Conservation (phyloP, 2,888 invertebrate genomes). For the Prosapia bicincta region DNA sequence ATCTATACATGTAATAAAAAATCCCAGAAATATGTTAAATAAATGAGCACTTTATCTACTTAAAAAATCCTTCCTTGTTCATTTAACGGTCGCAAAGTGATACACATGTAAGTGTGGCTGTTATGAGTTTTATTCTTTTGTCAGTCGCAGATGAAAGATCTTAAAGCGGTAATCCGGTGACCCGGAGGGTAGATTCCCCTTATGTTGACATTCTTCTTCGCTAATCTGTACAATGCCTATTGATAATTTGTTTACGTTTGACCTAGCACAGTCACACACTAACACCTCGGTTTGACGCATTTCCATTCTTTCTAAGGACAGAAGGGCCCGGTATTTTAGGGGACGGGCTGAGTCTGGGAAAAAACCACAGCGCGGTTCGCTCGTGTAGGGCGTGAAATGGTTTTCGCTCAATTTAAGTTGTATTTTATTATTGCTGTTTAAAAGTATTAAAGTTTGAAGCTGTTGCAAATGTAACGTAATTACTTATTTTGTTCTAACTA, state of each 20-base stretch:
- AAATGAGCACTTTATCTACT: no score
- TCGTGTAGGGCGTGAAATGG: not conserved
- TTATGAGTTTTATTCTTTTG: not conserved
- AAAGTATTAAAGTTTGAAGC: no score
- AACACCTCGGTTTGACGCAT: not conserved
- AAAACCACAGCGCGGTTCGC: not conserved
- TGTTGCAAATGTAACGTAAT: no score
- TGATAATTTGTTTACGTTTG: conserved; percentile 22
- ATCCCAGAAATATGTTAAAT: no score
- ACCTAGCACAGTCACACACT: conserved; percentile 4
- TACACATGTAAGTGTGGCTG: not conserved
- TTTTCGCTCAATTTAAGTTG: not conserved
- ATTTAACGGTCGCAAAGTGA: not conserved
- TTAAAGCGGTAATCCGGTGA: not conserved
- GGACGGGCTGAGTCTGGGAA: not conserved
- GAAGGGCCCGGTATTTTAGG: not conserved
- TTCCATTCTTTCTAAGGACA: not conserved
- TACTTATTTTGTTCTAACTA: no score
- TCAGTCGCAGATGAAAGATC: not conserved
- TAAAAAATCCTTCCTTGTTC: no score
- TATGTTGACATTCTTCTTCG: not conserved
- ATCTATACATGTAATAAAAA: no score
- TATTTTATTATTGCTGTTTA: no score
- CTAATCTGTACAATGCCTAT: not conserved
- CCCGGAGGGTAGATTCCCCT: not conserved